phyloP scores from a whole-genome alignment of 2,888 invertebrate species.

The Plusia festucae region DNA sequence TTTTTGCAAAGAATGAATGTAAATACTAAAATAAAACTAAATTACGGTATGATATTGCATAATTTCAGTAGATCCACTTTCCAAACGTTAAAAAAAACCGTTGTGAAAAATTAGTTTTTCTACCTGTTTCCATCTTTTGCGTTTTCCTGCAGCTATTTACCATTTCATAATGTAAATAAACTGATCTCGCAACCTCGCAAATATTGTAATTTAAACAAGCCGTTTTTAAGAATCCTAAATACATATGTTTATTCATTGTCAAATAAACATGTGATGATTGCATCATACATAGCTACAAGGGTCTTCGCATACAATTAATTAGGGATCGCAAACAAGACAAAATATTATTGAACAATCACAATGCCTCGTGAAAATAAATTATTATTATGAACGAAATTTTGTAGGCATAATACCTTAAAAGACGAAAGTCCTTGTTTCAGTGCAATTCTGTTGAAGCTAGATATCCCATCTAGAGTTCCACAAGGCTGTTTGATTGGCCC shows the following conservation, averaged over 20 bases:
- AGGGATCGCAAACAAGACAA: slow-evolving; percentile 19
- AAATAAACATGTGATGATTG: slow-evolving; percentile 32
- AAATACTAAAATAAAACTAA: no score
- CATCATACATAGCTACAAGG: slow-evolving; percentile 6
- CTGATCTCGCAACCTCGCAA: background rate
- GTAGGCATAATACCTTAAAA: background rate
- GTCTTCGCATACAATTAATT: slow-evolving; percentile 36
- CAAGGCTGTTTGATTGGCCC: no score
- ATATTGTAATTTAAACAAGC: background rate
- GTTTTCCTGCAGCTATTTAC: background rate
- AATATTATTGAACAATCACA: slow-evolving; percentile 40
- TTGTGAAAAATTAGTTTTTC: no score
- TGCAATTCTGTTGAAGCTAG: no score
- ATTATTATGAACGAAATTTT: background rate
- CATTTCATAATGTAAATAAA: background rate
- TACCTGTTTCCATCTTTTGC: background rate
- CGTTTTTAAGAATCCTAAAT: background rate
- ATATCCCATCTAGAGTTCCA: no score
- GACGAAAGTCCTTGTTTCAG: no score
- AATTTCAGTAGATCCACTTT: no score
- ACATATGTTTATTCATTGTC: slow-evolving; percentile 22
- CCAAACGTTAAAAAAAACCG: background rate
- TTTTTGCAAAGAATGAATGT: no score
- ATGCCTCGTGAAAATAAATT: slow-evolving; percentile 21
- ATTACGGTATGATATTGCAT: no score